Evolutionary conservation across 2,888 invertebrate genomes (phyloP).

Genomic region (Orchestes rusci): DNA sequence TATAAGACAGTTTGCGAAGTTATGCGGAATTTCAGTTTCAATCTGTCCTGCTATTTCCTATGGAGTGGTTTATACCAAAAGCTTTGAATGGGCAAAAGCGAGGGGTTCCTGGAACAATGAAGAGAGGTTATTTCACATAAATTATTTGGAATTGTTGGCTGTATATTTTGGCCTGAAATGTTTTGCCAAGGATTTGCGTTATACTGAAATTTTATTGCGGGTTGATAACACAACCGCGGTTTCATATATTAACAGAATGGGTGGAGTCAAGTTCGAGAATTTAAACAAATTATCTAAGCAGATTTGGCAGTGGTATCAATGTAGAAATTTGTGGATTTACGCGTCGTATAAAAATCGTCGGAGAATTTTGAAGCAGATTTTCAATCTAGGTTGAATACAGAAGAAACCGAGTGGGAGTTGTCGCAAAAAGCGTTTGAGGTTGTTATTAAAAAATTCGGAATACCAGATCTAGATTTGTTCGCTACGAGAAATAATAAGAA

Average conservation of each 20-base stretch:
- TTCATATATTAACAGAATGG: slow-evolving; percentile 17
- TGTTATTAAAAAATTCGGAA: slow-evolving; percentile 2
- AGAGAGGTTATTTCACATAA: slow-evolving; percentile 25
- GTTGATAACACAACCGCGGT: slow-evolving; percentile 20
- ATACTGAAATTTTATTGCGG: slow-evolving; percentile 12
- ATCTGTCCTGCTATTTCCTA: slow-evolving; percentile 18
- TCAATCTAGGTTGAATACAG: slow-evolving; percentile 3
- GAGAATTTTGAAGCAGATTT: slow-evolving; percentile 18
- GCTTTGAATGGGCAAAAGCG: slow-evolving; percentile 11
- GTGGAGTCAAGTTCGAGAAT: slow-evolving; percentile 5
- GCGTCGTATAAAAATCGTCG: slow-evolving; percentile 14
- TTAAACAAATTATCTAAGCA: slow-evolving; percentile 8
- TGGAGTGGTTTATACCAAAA: slow-evolving; percentile 11
- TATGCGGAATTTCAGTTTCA: slow-evolving; percentile 23
- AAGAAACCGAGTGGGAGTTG: slow-evolving; percentile 1
- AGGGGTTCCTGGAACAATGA: slow-evolving; percentile 22
- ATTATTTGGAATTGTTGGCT: slow-evolving; percentile 27
- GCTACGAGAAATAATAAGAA: slow-evolving; percentile 8
- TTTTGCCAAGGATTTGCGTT: slow-evolving; percentile 18
- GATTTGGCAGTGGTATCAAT: slow-evolving; percentile 20
- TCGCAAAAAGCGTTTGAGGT: not conserved
- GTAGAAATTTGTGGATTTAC: slow-evolving; percentile 12
- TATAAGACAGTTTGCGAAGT: slow-evolving; percentile 12
- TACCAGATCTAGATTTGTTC: slow-evolving; percentile 9
- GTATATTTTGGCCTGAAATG: slow-evolving; percentile 25